Conservation (phyloP, 2,113 vertebrate species). For the Setophaga petechia region DNA sequence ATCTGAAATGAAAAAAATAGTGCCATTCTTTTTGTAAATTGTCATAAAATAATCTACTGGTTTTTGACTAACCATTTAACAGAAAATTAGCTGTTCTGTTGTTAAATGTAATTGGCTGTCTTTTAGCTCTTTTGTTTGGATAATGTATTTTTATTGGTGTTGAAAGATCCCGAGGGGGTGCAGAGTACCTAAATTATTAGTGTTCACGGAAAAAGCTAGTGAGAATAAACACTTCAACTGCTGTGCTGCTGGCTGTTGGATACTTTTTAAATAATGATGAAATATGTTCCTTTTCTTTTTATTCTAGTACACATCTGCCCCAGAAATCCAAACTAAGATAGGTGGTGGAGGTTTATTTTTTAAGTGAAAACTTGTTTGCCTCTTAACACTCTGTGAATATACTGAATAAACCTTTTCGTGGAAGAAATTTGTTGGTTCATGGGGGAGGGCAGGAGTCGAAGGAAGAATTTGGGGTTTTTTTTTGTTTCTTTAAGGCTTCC, state of each 20-base stretch:
- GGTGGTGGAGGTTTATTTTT: neutral
- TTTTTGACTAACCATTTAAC: conserved; percentile 1
- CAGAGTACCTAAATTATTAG: neutral
- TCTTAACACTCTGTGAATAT: neutral
- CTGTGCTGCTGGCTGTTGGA: neutral
- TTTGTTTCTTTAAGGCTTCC: neutral
- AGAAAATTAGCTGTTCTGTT: conserved; percentile 15
- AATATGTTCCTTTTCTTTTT: conserved; percentile 21
- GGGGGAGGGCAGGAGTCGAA: fast-evolving
- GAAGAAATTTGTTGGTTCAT: neutral
- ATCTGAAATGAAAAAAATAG: neutral
- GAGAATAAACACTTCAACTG: neutral
- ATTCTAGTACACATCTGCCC: neutral
- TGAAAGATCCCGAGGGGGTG: neutral
- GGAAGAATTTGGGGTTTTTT: fast-evolving
- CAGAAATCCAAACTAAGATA: neutral
- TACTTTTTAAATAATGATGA: neutral
- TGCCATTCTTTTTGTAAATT: neutral
- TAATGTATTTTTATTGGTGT: neutral
- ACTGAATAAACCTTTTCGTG: conserved; percentile 24
- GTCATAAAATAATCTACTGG: neutral
- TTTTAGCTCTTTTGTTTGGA: neutral
- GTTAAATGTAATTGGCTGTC: neutral
- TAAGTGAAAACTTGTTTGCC: conserved; percentile 28
- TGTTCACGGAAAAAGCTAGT: neutral